Conservation (phyloP, 2,797 vertebrate species). For the Ciconia nigra region DNA sequence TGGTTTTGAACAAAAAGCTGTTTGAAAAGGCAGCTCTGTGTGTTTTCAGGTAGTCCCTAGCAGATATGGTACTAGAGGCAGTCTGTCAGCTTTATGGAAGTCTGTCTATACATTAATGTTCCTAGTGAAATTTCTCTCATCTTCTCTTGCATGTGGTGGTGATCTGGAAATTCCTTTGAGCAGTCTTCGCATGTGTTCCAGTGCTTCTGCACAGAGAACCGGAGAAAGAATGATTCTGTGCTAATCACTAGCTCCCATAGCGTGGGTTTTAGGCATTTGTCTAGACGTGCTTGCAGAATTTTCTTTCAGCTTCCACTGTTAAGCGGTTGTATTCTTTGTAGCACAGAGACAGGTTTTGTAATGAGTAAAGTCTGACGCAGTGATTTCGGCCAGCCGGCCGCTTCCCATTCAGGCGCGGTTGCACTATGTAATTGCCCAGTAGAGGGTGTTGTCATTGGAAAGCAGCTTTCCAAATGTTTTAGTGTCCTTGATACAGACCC, state of each 20-base stretch:
- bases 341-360: background rate
- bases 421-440: background rate
- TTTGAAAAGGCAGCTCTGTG: background rate
- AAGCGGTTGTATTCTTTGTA: accelerated
- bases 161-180: background rate
- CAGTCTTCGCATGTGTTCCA: background rate
- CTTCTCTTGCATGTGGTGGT: background rate
- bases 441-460: background rate
- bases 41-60: background rate
- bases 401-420: background rate
- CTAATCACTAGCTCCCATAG: background rate
- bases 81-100: background rate
- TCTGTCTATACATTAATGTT: background rate
- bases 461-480: background rate
- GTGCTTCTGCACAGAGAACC: background rate
- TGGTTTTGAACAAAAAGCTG: background rate
- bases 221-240: background rate
- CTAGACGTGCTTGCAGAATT: background rate
- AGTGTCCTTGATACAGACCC: accelerated
- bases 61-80: background rate
- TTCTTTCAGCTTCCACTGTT: background rate
- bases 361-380: background rate
- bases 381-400: background rate
- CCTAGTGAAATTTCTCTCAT: accelerated
- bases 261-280: background rate